Evolutionary conservation across 2,797 vertebrate genomes (phyloP), one percentile per base, ranked within the genome.

Genomic region (Melanotaenia nigrans): DNA sequence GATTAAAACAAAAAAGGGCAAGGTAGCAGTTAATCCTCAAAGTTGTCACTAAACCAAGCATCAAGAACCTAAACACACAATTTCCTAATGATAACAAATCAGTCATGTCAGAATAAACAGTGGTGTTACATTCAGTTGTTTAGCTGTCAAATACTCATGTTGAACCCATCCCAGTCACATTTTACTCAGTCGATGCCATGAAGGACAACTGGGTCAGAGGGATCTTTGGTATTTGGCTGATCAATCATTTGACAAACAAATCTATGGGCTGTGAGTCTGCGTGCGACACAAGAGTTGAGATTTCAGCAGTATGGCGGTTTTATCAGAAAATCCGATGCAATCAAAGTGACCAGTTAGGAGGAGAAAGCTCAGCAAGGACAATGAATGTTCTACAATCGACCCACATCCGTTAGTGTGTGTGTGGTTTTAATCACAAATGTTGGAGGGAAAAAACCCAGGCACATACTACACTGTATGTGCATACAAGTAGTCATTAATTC

Each of bases 111-210:
- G 14, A 30, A 14, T 55, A 16, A 28, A 18, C 54, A 16, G 25
- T 56, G 13, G 28, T 30, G 28, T 56, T 25, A 11, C 8, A 28
- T 56, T 56, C 7, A 32, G 16, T 32, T 56, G 28, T 56, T 36
- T 8, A 74, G 58, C 18, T 5, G 45, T 80, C 58, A 60, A 68
- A 77, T 30, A 36, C 10, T 54, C 40, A 47, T 54, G 55, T 57
- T 78, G 57, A 73, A 67, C 13, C 25, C 25, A 25, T 22, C 80
- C 53, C 59, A 80, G 24, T 83, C 65, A 74, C 36, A 70, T 67
- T 84, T 61, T 77, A 30, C 53, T 81, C 14, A 65, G 5, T 83
- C 82, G 65, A 68, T 79, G 67, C n/a, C 5, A 49, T 67, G 59
- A 38, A 65, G 61, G 68, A 59, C 47, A 81, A 30, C 73, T 47